phyloP scores from a whole-genome alignment of 1,140 invertebrate species.

The Coptotermes formosanus region DNA sequence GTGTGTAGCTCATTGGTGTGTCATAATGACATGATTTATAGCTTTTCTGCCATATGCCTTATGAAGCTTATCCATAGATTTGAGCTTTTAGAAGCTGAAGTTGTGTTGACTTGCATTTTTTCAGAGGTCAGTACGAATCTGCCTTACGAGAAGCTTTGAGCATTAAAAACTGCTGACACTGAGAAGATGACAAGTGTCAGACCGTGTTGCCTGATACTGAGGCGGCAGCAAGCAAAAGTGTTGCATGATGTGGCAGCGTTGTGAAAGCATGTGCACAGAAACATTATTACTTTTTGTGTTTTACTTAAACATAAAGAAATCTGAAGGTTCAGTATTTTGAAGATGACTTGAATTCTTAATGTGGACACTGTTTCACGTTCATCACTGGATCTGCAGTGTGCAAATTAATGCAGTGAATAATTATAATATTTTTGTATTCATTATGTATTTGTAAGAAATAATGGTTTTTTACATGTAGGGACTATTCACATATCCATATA shows the following conservation, averaged over 20 bases:
- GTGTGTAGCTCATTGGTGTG: not conserved
- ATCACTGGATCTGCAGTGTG: too few species aligned
- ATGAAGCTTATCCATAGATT: not conserved
- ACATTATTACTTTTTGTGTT: too few species aligned
- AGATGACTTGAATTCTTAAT: too few species aligned
- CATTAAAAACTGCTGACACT: not conserved
- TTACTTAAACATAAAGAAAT: too few species aligned
- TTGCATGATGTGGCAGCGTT: not conserved
- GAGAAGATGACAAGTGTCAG: not conserved
- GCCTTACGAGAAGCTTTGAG: conserved; percentile 14
- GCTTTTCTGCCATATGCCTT: not conserved
- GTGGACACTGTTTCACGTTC: too few species aligned
- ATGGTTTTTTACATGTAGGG: too few species aligned
- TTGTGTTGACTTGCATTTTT: conserved; percentile 9
- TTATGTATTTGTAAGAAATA: too few species aligned
- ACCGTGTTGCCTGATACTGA: conserved; percentile 3
- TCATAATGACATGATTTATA: not conserved
- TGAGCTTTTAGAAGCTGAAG: not conserved
- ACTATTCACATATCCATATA: too few species aligned
- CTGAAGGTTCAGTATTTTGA: too few species aligned
- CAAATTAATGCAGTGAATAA: too few species aligned
- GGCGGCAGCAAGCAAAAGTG: not conserved
- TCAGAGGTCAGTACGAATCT: conserved; percentile 2
- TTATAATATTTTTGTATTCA: too few species aligned
- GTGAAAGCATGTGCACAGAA: too few species aligned